A percentile compares a stretch with the other conserved stretches of the same genome.
Evolutionary conservation across 2,888 invertebrate genomes (phyloP).

Genomic region (Melinopterus prodromus): DNA sequence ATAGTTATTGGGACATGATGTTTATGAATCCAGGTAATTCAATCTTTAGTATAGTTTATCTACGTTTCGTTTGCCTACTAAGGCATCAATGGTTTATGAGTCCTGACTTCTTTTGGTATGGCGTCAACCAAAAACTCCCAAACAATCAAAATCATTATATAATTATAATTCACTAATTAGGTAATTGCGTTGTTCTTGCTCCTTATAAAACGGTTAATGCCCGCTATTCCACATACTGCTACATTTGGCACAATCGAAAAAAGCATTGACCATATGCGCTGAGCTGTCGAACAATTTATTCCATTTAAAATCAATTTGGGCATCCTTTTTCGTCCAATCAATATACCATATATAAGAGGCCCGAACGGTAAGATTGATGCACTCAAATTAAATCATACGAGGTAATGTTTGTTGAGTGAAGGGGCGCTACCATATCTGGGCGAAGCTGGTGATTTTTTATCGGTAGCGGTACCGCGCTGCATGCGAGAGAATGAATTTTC

Average conservation of each 20-base stretch:
- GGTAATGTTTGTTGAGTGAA: slow-evolving; percentile 8
- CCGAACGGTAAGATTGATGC: slow-evolving; percentile 4
- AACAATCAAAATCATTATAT: too few species aligned
- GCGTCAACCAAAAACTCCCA: too few species aligned
- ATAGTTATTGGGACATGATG: too few species aligned
- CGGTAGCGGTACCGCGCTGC: background rate
- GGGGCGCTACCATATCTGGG: slow-evolving; percentile 16
- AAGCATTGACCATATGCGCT: background rate
- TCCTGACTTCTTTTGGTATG: too few species aligned
- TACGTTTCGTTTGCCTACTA: too few species aligned
- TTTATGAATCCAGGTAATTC: too few species aligned
- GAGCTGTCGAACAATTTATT: background rate
- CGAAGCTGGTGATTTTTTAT: slow-evolving; percentile 9
- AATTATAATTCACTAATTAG: background rate
- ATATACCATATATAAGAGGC: background rate
- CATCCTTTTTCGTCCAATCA: background rate
- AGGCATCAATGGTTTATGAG: too few species aligned
- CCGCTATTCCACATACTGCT: background rate
- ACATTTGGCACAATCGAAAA: background rate
- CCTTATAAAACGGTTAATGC: background rate
- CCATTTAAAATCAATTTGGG: slow-evolving; percentile 4
- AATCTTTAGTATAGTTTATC: too few species aligned
- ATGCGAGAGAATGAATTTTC: background rate
- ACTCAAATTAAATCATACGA: slow-evolving; percentile 18
- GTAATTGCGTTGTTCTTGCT: background rate